Percentiles rank a stretch among this genome's conserved stretches.
Evolutionary conservation across 2,888 invertebrate genomes (phyloP).

Genomic region (Itoplectis maculator): DNA sequence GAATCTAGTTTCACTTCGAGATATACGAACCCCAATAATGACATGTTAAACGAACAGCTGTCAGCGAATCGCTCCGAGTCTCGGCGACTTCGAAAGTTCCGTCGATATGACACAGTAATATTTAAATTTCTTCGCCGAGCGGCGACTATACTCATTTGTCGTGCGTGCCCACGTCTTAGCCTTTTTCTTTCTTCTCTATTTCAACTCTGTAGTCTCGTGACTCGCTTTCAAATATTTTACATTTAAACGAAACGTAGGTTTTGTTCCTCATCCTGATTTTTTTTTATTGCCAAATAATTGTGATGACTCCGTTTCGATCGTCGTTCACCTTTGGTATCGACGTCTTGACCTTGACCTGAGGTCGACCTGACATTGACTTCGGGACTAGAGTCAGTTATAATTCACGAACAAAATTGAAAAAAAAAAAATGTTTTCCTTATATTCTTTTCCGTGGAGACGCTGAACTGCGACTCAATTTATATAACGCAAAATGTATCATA

Average conservation of each 20-base stretch:
- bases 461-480: too few species aligned
- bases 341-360: slow-evolving; percentile 11
- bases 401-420: slow-evolving; percentile 2
- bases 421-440: too few species aligned
- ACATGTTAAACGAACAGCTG: slow-evolving; percentile 38
- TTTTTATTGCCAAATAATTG: slow-evolving; percentile 25
- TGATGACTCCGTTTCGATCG: slow-evolving; percentile 1
- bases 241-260: slow-evolving; percentile 19
- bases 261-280: slow-evolving; percentile 3
- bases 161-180: slow-evolving; percentile 45
- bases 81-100: slow-evolving; percentile 46
- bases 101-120: slow-evolving; percentile 34
- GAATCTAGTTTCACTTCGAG: slow-evolving; percentile 6
- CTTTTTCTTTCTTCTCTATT: slow-evolving; percentile 35
- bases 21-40: slow-evolving; percentile 25
- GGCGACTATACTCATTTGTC: slow-evolving; percentile 28
- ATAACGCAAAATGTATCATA: too few species aligned
- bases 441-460: too few species aligned
- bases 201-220: slow-evolving; percentile 5
- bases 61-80: slow-evolving; percentile 32
- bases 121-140: slow-evolving; percentile 43
- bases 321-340: slow-evolving; percentile 6
- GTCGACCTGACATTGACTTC: slow-evolving; percentile 18
- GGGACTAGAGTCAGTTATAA: background rate
- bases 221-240: slow-evolving; percentile 21